Base-by-base conservation (phyloP, 53 echinoderm and acorn worm species). In the Astropecten irregularis region DNA sequence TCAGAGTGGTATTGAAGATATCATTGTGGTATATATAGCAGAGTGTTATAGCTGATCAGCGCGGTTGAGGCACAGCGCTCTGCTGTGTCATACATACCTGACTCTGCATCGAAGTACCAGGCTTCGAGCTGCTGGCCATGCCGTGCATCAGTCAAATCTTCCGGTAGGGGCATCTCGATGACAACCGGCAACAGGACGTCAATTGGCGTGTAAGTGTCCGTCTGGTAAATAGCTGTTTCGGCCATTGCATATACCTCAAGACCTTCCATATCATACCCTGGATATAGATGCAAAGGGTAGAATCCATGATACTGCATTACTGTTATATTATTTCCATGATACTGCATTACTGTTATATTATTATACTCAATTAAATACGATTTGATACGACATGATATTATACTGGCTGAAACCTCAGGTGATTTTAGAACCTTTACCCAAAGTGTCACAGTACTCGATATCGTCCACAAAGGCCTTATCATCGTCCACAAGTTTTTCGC, bases 161-260 rank as follows among this genome's bases (percentile, higher is more conserved):
- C 82, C 50, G 53, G 55, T 40, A 92, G 86, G 15, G 89, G 92
- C 21, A 92, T 82, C 66, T 92, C 89, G 25, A 89, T 69, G 29
- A 82, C 72, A 30, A 89, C 74, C 13, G 92, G 92, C 48, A 92
- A 38, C 54, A 86, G 81, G 23, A 89, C 85, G 28, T 81, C 77
- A 33, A 85, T 70, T 5, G 61, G 71, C 2, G 54, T 28, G 14
- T 52, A 28, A 7, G 83, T 83, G 11, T 56, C 73, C 23, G 82
- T 40, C 44, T 89, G 52, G 16, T 82, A 83, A 38, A 92, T 81
- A 1, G 86, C 67, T 0, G 89, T 61, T 63, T 86, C 92, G 22
- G 73, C 89, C 86, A 92, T 89, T 14, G 89, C 67, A 35, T 82
- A 89, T 9, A 89, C 86, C 31, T 92, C 92, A 9, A 92, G 32